Base-by-base conservation (phyloP, 2,113 vertebrate species). In the Prunella himalayana region DNA sequence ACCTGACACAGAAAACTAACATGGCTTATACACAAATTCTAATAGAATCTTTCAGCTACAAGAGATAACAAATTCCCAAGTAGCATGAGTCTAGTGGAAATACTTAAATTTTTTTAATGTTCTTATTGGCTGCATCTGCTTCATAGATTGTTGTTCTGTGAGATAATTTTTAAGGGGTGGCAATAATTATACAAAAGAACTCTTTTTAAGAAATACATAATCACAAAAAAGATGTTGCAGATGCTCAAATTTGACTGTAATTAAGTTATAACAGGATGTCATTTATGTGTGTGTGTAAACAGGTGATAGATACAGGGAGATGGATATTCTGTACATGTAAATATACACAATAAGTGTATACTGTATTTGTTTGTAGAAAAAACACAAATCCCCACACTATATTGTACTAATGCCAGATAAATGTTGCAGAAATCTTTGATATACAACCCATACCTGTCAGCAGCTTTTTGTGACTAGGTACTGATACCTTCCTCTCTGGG, bases 21-120 rank as follows among this genome's bases (percentile, higher is more conserved):
- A 86, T 11, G n/a, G 76, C 39, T 98, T 93, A 94, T 91, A 91
- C 61, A 97, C 79, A 96, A 88, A 97, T 97, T 97, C 82, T 88
- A 95, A 75, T 76, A 95, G 81, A 96, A 82, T 66, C 76, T 94
- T 94, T 95, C 90, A 82, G 75, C 82, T 97, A 92, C 87, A 92
- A 95, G 86, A 96, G 73, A 85, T 60, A 95, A 83, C 41, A 80
- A 94, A 95, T 73, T 94, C 41, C 88, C 72, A 71, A 84, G 80
- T n/a, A 78, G 39, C 57, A 47, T 13, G 53, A 92, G 81, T 94
- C 88, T 95, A 59, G 2, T 86, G 83, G 87, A 97, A 95, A 92
- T 83, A 90, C 50, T 83, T 70, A 6, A 13, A 3, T 2, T 73
- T 65, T 70, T 73, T 61, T 27, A 24, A 0, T 68, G 14, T 88